Conservation (phyloP, 2,888 invertebrate genomes). For the Dendrolimus pini region DNA sequence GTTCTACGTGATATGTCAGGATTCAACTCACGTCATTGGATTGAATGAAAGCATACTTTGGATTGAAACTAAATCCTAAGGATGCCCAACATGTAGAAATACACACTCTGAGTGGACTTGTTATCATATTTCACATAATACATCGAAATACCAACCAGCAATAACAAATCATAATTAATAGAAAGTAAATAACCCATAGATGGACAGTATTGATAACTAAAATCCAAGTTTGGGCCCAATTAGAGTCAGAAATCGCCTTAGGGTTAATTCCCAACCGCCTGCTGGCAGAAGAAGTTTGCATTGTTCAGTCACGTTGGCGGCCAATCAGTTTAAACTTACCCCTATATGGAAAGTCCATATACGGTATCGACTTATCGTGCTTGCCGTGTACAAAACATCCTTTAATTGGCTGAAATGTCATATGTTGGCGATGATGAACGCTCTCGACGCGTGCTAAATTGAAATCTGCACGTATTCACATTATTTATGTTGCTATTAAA, state of each 20-base stretch:
- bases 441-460: slow-evolving; percentile 8
- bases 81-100: too few relatives aligned
- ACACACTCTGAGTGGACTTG: too few relatives aligned
- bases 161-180: not conserved
- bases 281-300: slow-evolving; percentile 33
- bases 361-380: slow-evolving; percentile 38
- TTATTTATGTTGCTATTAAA: not conserved
- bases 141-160: not conserved
- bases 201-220: slow-evolving; percentile 12
- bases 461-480: not conserved
- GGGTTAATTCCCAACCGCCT: slow-evolving; percentile 43
- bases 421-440: slow-evolving; percentile 47
- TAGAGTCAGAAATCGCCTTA: slow-evolving; percentile 40
- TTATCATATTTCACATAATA: too few relatives aligned
- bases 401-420: slow-evolving; percentile 63
- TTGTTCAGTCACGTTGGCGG: slow-evolving; percentile 56
- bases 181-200: not conserved
- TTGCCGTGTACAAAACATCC: slow-evolving; percentile 38
- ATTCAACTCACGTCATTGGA: too few relatives aligned
- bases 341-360: slow-evolving; percentile 50
- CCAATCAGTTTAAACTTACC: slow-evolving; percentile 69
- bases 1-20: too few relatives aligned
- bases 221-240: slow-evolving; percentile 60
- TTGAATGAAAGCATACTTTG: too few relatives aligned
- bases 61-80: too few relatives aligned